Conservation (phyloP, 2,113 vertebrate genomes). For the Callospermophilus lateralis region DNA sequence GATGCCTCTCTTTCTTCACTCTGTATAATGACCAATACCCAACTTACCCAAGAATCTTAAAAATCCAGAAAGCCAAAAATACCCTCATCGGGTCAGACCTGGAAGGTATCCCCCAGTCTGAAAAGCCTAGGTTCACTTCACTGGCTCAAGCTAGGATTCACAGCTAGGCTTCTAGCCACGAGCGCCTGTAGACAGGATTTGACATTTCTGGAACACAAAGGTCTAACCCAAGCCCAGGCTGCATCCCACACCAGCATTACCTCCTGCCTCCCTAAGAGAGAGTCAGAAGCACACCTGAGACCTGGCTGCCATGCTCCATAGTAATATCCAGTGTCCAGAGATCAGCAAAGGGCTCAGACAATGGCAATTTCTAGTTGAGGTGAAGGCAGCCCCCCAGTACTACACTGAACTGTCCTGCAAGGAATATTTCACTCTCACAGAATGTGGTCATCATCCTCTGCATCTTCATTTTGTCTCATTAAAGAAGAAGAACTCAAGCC, state of each 20-base stretch:
- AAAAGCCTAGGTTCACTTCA: background rate
- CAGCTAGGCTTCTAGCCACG: background rate
- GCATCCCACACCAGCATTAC: background rate
- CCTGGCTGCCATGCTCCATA: background rate
- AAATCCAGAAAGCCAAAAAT: conserved; percentile 8
- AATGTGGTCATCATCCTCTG: background rate
- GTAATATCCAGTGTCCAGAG: background rate
- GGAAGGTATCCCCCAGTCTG: background rate
- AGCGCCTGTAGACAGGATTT: background rate
- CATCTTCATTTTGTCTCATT: background rate
- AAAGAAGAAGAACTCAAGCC: background rate
- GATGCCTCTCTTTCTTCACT: background rate
- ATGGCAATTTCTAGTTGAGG: background rate
- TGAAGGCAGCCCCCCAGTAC: background rate
- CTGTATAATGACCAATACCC: background rate
- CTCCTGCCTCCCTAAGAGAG: background rate
- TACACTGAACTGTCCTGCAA: background rate
- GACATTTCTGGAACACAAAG: background rate
- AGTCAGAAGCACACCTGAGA: background rate
- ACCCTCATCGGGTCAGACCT: background rate
- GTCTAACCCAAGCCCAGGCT: background rate
- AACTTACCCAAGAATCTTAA: background rate
- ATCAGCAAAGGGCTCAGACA: background rate
- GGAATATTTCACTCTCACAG: background rate
- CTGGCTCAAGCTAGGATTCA: background rate